A percentile compares a stretch with the other conserved stretches of the same genome.
Conservation (phyloP, 2,888 invertebrate genomes). For the Pristionchus exspectatus region DNA sequence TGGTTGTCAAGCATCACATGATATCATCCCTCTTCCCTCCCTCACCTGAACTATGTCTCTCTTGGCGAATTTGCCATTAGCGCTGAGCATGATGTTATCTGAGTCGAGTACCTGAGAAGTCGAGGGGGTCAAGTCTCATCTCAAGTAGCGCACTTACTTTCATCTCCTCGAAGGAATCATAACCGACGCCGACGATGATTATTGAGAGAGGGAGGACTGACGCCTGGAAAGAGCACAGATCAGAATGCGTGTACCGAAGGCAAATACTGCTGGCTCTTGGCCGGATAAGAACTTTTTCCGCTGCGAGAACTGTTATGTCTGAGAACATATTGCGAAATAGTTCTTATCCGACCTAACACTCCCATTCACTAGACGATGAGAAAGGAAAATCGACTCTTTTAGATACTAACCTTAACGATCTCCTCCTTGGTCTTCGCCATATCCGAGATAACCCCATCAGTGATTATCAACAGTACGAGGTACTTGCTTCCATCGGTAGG, state of each 20-base stretch:
- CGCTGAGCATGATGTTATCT: slow-evolving; percentile 81
- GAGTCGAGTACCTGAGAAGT: slow-evolving; percentile 80
- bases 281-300: not conserved
- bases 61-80: slow-evolving; percentile 80
- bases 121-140: not conserved
- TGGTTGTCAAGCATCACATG: not conserved
- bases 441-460: slow-evolving; percentile 84
- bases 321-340: not conserved
- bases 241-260: not conserved
- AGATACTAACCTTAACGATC: slow-evolving; percentile 62
- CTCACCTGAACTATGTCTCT: slow-evolving; percentile 83
- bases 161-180: slow-evolving; percentile 58
- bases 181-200: slow-evolving; percentile 58
- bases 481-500: slow-evolving; percentile 79
- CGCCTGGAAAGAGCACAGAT: slow-evolving; percentile 50
- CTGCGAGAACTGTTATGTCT: too few relatives aligned
- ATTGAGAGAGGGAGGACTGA: slow-evolving; percentile 57
- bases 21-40: not conserved
- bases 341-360: not conserved
- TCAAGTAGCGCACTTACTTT: slow-evolving; percentile 78
- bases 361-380: not conserved
- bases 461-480: slow-evolving; percentile 83
- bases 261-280: not conserved
- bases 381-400: too few relatives aligned
- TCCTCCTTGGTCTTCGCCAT: slow-evolving; percentile 78